Percentiles rank a stretch among this genome's conserved stretches.
These are phyloP conservation scores for Aphelocoma californica DNA, from an alignment of 2,797 vertebrate species.

Conservation along the genomic window DNA sequence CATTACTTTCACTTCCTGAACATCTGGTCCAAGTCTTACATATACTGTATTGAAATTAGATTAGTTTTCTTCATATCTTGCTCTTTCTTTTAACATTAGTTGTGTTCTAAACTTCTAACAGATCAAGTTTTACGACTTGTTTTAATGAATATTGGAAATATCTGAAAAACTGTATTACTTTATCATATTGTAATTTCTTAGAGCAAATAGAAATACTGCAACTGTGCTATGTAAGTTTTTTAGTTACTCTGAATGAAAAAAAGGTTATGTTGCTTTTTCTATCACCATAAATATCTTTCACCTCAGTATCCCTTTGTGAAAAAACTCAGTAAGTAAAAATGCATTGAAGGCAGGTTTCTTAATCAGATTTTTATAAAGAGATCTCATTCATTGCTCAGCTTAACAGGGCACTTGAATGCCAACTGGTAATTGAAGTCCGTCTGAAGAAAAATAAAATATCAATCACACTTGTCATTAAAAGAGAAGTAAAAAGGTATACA, in stretches of 20 bases:
- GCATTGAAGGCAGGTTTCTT: slow-evolving; percentile 41
- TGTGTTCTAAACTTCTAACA: not conserved
- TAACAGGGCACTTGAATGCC: slow-evolving; percentile 50
- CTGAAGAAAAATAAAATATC: slow-evolving; percentile 59
- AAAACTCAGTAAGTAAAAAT: slow-evolving; percentile 33
- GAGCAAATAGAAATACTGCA: not conserved
- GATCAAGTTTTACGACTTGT: not conserved
- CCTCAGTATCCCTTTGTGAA: not conserved
- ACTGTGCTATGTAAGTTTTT: not conserved
- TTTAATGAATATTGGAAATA: not conserved
- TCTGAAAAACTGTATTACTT: not conserved
- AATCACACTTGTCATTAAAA: slow-evolving; percentile 52
- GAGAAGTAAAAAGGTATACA: slow-evolving; percentile 49
- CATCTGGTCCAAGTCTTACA: not conserved
- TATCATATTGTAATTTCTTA: not conserved
- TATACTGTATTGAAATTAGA: not conserved
- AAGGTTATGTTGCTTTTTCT: not conserved
- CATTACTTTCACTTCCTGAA: not conserved
- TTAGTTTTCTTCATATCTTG: not conserved
- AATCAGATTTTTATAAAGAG: slow-evolving; percentile 55
- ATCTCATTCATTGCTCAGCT: slow-evolving; percentile 13
- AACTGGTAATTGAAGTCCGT: slow-evolving; percentile 48
- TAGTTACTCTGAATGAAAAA: not conserved
- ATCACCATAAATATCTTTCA: not conserved
- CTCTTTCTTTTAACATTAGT: not conserved